phyloP scores from a whole-genome alignment of 2,888 invertebrate species.

The Hecatera dysodea region DNA sequence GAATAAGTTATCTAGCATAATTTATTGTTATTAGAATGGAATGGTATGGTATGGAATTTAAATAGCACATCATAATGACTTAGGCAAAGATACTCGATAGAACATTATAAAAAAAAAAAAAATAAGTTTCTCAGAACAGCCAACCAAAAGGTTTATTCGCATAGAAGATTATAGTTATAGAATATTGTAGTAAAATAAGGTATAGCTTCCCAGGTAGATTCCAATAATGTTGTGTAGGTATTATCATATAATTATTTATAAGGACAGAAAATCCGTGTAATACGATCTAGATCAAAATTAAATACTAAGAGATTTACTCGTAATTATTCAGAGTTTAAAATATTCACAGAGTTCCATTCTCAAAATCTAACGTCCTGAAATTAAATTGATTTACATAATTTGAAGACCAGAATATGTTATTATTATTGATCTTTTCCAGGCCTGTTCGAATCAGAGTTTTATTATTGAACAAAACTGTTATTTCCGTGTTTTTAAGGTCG shows the following conservation, averaged over 20 bases:
- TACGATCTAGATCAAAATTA: slow-evolving; percentile 15
- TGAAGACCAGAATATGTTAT: not conserved
- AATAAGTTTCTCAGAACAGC: too few relatives aligned
- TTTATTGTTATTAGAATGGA: too few relatives aligned
- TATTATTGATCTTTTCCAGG: slow-evolving; percentile 11
- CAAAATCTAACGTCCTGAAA: slow-evolving; percentile 17
- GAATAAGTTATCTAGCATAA: too few relatives aligned
- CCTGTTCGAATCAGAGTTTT: not conserved
- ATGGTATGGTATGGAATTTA: too few relatives aligned
- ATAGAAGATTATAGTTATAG: too few relatives aligned
- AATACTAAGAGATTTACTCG: slow-evolving; percentile 19
- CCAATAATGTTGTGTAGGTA: too few relatives aligned
- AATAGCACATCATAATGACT: too few relatives aligned
- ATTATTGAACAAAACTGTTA: slow-evolving; percentile 1
- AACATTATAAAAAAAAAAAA: too few relatives aligned
- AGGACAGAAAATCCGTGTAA: not conserved
- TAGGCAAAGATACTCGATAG: too few relatives aligned
- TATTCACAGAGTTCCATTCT: slow-evolving; percentile 20
- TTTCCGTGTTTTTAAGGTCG: slow-evolving; percentile 16
- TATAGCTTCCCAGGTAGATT: too few relatives aligned
- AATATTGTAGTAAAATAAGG: too few relatives aligned
- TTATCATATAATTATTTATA: not conserved
- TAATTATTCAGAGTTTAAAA: slow-evolving; percentile 38
- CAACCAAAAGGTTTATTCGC: too few relatives aligned
- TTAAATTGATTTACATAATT: slow-evolving; percentile 29